These are phyloP conservation scores for Oscarella lobularis DNA, from an alignment of 37 sponge, comb jelly and placozoan genomes.

Conservation along the genomic window DNA sequence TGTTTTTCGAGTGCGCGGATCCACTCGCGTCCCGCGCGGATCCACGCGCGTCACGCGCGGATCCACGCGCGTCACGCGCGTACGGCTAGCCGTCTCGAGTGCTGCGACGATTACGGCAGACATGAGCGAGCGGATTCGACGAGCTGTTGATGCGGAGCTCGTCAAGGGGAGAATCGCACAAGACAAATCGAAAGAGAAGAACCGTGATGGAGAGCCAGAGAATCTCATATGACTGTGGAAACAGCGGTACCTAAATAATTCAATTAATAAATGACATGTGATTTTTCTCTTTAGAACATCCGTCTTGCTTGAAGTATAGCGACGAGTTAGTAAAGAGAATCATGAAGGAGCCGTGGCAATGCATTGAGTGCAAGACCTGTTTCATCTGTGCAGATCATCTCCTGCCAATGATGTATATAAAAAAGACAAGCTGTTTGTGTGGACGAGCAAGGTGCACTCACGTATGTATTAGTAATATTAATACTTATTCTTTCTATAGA, in stretches of 20 bases:
- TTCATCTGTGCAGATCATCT: slow-evolving; percentile 43
- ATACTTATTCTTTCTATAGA: no score
- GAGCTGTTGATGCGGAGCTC: neutral
- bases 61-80: no score
- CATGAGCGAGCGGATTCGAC: neutral
- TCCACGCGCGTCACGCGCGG: no score
- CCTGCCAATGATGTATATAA: slow-evolving; percentile 96
- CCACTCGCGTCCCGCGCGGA: no score
- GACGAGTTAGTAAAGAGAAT: slow-evolving; percentile 55
- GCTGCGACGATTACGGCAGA: neutral
- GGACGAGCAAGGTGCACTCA: slow-evolving; percentile 34
- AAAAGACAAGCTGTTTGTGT: slow-evolving; percentile 78
- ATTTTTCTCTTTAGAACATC: slow-evolving; percentile 34
- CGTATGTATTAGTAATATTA: no score
- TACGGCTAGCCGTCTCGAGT: no score
- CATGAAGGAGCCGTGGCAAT: slow-evolving; percentile 78
- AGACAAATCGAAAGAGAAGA: slow-evolving; percentile 32
- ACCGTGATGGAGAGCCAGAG: slow-evolving; percentile 62
- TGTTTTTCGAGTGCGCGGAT: no score
- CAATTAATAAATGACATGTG: neutral
- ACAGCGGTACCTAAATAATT: slow-evolving; percentile 41
- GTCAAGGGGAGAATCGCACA: neutral
- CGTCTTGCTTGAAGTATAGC: slow-evolving; percentile 80
- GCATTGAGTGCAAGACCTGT: slow-evolving; percentile 96
- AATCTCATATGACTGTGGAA: slow-evolving; percentile 92